Conservation (phyloP, 2,888 invertebrate genomes). For the Linnaemya tessellans region DNA sequence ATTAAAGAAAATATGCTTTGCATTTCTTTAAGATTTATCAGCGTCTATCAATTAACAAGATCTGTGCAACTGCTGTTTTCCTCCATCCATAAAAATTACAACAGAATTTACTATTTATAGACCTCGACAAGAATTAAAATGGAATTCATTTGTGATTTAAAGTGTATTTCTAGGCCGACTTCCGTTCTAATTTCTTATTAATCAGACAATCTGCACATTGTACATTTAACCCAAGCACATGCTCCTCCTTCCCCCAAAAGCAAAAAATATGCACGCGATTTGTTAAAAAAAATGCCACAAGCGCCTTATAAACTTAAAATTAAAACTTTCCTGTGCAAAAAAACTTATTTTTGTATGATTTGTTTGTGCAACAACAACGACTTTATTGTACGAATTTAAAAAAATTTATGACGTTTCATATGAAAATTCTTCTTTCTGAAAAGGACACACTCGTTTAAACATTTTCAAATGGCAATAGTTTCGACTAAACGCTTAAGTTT, state of each 20-base stretch:
- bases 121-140: too few relatives aligned
- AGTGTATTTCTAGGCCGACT: not conserved
- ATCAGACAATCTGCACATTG: constrained; percentile 28
- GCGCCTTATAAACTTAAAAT: constrained; percentile 22
- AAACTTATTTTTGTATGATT: constrained; percentile 15
- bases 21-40: too few relatives aligned
- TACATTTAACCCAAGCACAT: constrained; percentile 37
- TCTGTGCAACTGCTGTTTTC: too few relatives aligned
- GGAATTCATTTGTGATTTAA: not conserved
- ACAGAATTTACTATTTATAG: too few relatives aligned
- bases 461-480: constrained; percentile 9
- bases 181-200: not conserved
- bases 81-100: too few relatives aligned
- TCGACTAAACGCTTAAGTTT: not conserved
- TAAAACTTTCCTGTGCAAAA: not conserved
- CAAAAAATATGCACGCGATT: constrained; percentile 67
- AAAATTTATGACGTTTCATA: constrained; percentile 57
- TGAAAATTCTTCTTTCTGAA: constrained; percentile 8
- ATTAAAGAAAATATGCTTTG: too few relatives aligned
- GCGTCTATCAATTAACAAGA: too few relatives aligned
- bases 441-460: constrained; percentile 24
- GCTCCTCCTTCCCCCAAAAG: constrained; percentile 39
- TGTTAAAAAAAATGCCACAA: constrained; percentile 24
- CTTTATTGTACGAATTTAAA: not conserved
- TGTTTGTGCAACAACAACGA: not conserved